Evolutionary conservation across 2,113 vertebrate species (phyloP).

Genomic region (Megaceryle torquata): DNA sequence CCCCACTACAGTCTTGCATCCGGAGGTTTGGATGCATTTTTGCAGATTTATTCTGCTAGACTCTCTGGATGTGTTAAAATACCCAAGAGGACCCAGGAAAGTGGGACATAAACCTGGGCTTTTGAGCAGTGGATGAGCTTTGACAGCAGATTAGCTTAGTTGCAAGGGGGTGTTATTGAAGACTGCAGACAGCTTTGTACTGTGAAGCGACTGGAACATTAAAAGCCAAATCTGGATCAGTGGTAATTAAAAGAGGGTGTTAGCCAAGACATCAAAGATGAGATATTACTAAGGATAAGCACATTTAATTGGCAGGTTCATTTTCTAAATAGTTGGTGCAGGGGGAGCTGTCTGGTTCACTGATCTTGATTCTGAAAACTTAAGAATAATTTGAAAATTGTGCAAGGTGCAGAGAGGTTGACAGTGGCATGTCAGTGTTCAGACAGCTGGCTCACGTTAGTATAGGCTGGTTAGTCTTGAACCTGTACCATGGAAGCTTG

Average conservation of each 20-base stretch:
- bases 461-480: background rate
- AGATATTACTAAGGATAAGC: background rate
- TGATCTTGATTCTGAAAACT: background rate
- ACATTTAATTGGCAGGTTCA: background rate
- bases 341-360: background rate
- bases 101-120: background rate
- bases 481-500: background rate
- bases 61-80: background rate
- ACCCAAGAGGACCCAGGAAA: background rate
- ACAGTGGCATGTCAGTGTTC: background rate
- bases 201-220: background rate
- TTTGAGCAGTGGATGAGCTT: background rate
- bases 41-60: background rate
- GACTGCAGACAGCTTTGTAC: background rate
- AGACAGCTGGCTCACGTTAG: background rate
- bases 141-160: background rate
- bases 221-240: background rate
- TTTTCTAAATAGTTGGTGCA: background rate
- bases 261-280: background rate
- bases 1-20: background rate
- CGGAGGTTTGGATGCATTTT: accelerated
- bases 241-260: background rate
- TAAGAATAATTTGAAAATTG: background rate
- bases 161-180: background rate
- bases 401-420: background rate